Percentiles rank a stretch among this genome's conserved stretches.
phyloP scores from a whole-genome alignment of 2,888 invertebrate species.

The Synanthedon andrenaeformis region DNA sequence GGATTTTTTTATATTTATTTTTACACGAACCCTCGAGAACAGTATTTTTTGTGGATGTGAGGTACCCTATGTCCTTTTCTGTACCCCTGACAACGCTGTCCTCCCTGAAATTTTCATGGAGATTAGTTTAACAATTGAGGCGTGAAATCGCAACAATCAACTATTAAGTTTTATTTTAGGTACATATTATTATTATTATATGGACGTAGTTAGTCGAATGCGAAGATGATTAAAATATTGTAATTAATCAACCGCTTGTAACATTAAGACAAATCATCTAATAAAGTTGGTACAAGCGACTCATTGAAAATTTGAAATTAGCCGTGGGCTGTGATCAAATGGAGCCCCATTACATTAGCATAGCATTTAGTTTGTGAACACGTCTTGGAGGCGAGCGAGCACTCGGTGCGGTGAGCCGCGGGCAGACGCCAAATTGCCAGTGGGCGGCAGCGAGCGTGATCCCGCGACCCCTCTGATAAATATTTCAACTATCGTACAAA shows the following conservation, averaged over 20 bases:
- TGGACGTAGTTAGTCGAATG: no score
- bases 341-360: slow-evolving; percentile 65
- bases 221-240: no score
- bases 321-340: slow-evolving; percentile 63
- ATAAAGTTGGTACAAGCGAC: slow-evolving; percentile 49
- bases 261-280: slow-evolving; percentile 28
- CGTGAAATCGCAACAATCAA: no score
- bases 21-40: no score
- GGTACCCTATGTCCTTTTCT: no score
- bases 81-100: no score
- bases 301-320: slow-evolving; percentile 63
- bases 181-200: no score
- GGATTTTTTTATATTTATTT: no score
- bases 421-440: slow-evolving; percentile 55
- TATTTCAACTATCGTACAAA: slow-evolving; percentile 34
- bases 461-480: slow-evolving; percentile 52
- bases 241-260: not conserved
- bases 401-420: slow-evolving; percentile 32
- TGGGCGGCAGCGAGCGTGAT: slow-evolving; percentile 40
- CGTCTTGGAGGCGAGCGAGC: slow-evolving; percentile 38
- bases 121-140: no score
- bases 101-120: no score
- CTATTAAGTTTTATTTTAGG: no score
- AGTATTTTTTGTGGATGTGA: no score
- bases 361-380: slow-evolving; percentile 57